Evolutionary conservation across 2,888 invertebrate genomes (phyloP), one percentile per base, ranked within the genome.

Genomic region (Eristalis intricaria): DNA sequence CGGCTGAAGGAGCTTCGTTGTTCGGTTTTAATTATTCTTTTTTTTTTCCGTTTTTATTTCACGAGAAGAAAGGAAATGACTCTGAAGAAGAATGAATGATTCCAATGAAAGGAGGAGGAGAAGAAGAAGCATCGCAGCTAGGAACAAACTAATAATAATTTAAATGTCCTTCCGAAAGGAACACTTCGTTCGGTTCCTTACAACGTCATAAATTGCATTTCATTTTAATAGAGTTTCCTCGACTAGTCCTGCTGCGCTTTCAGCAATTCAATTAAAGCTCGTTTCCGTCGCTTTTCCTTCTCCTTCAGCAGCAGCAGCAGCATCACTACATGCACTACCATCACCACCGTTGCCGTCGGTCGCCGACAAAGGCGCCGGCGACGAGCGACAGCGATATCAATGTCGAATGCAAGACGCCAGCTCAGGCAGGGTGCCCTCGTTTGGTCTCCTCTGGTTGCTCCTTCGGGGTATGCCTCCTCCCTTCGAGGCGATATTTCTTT

Each of bases 171-270:
- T 83, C 82, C 78, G 65, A 66, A 26, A 29, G 74, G 61, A 32
- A 56, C 70, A 43, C 63, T 70, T 58, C 76, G 70, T 64, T 69
- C 43, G 29, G 26, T 61, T 74, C 74, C 78, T 78, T 74, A 74
- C 73, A 82, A 86, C 69, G 71, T 83, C 86, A 86, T 86, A 86
- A 86, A 86, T 86, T 86, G 86, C 83, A 83, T 83, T 86, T 78
- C 78, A 70, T 86, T 86, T 86, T 86, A 83, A 86, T 83, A 83
- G 74, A 79, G 78, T 86, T 86, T 78, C 70, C 63, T 68, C 43
- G 22, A 10, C 29, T 71, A 43, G 26, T 78, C 77, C 73, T 83
- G 61, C 50, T 80, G 80, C 56, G 74, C 82, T 86, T 86, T 78
- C 78, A 71, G 63, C 78, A 70, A 86, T 86, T 86, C 86, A 86